Evolutionary conservation across 2,113 vertebrate genomes (phyloP).

Genomic region (Podilymbus podiceps): DNA sequence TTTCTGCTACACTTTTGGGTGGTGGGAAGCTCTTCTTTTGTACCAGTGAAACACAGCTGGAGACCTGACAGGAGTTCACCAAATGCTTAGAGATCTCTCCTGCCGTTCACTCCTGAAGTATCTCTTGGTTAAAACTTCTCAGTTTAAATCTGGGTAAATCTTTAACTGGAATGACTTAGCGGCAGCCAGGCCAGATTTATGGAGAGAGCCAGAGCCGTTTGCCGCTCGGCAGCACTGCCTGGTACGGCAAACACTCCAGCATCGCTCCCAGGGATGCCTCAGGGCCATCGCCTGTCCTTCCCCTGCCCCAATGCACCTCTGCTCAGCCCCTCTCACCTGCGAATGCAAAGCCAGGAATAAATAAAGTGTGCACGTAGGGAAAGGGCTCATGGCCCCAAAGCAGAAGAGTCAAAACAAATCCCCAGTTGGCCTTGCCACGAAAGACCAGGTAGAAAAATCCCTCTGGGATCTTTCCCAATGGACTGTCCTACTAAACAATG

Average conservation of each 20-base stretch:
- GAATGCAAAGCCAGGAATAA: neutral
- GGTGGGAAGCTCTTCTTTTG: neutral
- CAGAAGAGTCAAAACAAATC: neutral
- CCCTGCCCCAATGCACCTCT: neutral
- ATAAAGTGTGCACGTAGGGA: neutral
- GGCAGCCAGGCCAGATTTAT: neutral
- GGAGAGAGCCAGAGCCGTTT: neutral
- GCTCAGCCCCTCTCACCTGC: neutral
- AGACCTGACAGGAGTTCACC: neutral
- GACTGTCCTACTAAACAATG: neutral
- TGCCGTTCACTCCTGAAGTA: neutral
- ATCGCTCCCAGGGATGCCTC: neutral
- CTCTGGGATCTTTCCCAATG: constrained; percentile 35
- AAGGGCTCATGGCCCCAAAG: neutral
- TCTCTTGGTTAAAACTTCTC: neutral
- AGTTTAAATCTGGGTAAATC: neutral
- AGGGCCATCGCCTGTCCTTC: neutral
- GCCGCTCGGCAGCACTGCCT: neutral
- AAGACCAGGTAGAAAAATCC: neutral
- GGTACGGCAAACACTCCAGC: neutral
- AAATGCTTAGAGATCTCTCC: neutral
- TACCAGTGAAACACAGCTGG: neutral
- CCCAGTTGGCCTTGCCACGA: neutral
- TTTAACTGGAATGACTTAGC: neutral
- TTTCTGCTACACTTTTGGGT: neutral